These are phyloP conservation scores for Melieria crassipennis DNA, from an alignment of 2,888 invertebrate species.

Conservation along the genomic window DNA sequence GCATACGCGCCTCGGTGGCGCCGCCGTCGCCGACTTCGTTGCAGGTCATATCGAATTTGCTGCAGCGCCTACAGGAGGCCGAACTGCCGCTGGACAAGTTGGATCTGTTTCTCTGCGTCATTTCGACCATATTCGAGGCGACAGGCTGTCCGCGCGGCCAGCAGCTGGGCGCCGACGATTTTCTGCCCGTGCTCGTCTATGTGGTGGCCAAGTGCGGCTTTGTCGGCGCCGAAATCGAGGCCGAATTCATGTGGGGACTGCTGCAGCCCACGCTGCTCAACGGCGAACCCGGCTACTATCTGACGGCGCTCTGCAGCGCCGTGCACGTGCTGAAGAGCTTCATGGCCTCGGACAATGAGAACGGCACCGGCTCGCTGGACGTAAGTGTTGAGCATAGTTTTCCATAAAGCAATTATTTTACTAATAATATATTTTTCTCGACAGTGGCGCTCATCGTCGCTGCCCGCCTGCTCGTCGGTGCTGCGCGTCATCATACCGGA, in stretches of 20 bases:
- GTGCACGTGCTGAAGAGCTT: constrained; percentile 70
- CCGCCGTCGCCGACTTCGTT: constrained; percentile 81
- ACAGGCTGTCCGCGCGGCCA: constrained; percentile 64
- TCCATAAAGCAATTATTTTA: neutral
- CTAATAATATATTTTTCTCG: constrained; percentile 24
- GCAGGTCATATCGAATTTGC: constrained; percentile 80
- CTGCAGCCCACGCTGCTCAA: constrained; percentile 89
- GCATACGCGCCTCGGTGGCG: constrained; percentile 73
- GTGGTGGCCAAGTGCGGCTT: constrained; percentile 89
- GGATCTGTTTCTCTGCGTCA: constrained; percentile 88
- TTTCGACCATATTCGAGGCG: constrained; percentile 86
- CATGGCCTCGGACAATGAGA: constrained; percentile 64
- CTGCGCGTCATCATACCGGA: constrained; percentile 93
- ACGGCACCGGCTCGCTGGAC: constrained; percentile 63
- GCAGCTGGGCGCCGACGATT: constrained; percentile 83
- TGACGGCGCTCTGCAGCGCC: constrained; percentile 92
- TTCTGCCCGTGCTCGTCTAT: constrained; percentile 91
- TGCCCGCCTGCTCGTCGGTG: constrained; percentile 74
- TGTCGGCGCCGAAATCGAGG: constrained; percentile 93
- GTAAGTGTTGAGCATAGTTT: constrained; percentile 52
- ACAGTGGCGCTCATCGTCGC: constrained; percentile 70
- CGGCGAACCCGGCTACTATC: constrained; percentile 94
- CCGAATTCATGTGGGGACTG: constrained; percentile 95
- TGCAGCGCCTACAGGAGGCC: constrained; percentile 86
- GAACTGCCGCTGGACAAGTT: constrained; percentile 94